Base-by-base conservation (phyloP, 2,113 vertebrate genomes). In the Ariopsis seemanni region DNA sequence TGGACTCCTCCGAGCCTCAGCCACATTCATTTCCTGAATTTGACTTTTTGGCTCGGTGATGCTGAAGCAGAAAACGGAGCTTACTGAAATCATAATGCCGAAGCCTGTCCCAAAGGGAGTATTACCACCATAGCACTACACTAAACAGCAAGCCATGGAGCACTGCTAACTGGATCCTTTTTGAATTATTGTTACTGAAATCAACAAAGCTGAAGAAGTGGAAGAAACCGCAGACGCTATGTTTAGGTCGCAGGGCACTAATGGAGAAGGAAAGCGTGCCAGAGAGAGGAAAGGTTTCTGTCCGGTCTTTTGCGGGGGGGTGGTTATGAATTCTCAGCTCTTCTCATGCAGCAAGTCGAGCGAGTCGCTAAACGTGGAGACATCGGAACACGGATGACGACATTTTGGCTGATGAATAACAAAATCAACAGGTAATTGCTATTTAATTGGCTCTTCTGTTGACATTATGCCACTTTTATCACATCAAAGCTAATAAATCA, bases 61-160 rank as follows among this genome's bases (percentile, higher is more conserved):
- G 81, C 87, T 86, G 87, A 86, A 53, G 83, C 89, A 92, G 30
- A 91, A 90, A 91, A 91, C 6, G 2, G 52, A 82, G 69, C 79
- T 89, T 87, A 85, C 85, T 58, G 17, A 87, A 60, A 81, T 81
- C 48, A 83, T 88, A 91, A 87, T 53, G 87, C 82, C 53, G 55
- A 91, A 65, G 84, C 62, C 52, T 42, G 62, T 86, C 92, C 89
- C 88, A 17, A 87, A 90, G 84, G 27, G 89, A 90, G 90, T 57
- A 55, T 63, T 71, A 42, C 72, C 85, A 87, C 55, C 88, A 88
- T 80, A 42, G 86, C 86, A 25, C 82, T 25, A 60, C 3, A 60
- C 5, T 84, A 88, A 60, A 48, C 84, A 9, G 42, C 62, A 88
- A 58, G 2, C 42, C 77, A 74, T 17, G 11, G 50, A 83, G 18